phyloP scores from a whole-genome alignment of 2,888 invertebrate species.

The Aphelenchoides bicaudatus region DNA sequence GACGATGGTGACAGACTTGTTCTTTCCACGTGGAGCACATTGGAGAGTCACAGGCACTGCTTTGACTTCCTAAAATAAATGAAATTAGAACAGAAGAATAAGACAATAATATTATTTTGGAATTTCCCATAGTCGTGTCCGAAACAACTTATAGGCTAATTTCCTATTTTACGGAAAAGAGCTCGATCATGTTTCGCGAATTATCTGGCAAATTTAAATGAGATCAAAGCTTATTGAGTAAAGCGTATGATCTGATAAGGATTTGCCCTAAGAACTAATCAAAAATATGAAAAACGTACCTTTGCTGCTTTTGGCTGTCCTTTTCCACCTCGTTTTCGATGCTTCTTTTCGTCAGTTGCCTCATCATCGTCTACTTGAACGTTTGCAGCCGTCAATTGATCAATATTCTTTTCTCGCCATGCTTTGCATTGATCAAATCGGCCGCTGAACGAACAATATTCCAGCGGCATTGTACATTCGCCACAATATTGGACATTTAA shows the following conservation, averaged over 20 bases:
- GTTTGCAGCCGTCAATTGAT: slow-evolving; percentile 82
- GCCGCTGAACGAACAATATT: slow-evolving; percentile 97
- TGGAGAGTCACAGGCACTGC: slow-evolving; percentile 68
- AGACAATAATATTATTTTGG: too few relatives aligned
- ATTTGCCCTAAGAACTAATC: too few relatives aligned
- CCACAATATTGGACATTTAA: slow-evolving; percentile 50
- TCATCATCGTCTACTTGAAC: slow-evolving; percentile 18
- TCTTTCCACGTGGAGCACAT: slow-evolving; percentile 82
- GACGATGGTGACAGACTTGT: slow-evolving; percentile 95
- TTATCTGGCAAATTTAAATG: too few relatives aligned
- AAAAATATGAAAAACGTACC: slow-evolving; percentile 8
- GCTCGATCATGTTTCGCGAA: too few relatives aligned
- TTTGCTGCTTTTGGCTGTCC: slow-evolving; percentile 54
- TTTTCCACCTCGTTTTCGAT: slow-evolving; percentile 46
- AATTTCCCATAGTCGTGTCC: too few relatives aligned
- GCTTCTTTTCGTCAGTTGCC: slow-evolving; percentile 35
- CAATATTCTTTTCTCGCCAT: slow-evolving; percentile 90
- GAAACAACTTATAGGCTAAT: too few relatives aligned
- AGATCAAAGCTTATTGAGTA: too few relatives aligned
- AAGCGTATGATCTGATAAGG: too few relatives aligned
- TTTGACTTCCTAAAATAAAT: slow-evolving; percentile 67
- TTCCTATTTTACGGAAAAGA: too few relatives aligned
- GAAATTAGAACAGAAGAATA: slow-evolving; percentile 13
- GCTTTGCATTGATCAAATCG: slow-evolving; percentile 87
- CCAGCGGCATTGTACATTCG: slow-evolving; percentile 58